Percentiles rank a stretch among this genome's conserved stretches.
phyloP scores from a whole-genome alignment of 1,140 invertebrate species.

The Drosophila varians region DNA sequence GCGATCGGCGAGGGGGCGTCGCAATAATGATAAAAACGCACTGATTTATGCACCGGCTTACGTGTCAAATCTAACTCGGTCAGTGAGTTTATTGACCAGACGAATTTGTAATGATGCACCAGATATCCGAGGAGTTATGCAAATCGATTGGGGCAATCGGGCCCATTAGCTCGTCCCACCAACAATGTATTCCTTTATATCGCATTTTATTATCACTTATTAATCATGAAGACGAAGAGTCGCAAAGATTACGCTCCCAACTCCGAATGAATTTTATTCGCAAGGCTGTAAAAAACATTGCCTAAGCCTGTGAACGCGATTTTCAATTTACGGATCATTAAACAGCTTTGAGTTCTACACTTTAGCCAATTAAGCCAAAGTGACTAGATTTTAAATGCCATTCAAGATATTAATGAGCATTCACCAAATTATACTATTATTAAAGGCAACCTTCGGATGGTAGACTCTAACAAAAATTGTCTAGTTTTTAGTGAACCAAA shows the following conservation, averaged over 20 bases:
- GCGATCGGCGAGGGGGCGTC: constrained; percentile 73
- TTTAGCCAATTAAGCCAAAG: constrained; percentile 33
- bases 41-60: constrained; percentile 1
- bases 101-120: constrained; percentile 51
- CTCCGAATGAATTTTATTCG: not conserved
- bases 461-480: not conserved
- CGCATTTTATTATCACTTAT: constrained; percentile 27
- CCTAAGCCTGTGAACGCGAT: constrained; percentile 19
- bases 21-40: not conserved
- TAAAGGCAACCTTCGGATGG: constrained; percentile 25
- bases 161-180: constrained; percentile 33
- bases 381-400: constrained; percentile 34
- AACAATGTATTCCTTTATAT: constrained; percentile 33
- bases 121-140: constrained; percentile 35
- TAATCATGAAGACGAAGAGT: constrained; percentile 9
- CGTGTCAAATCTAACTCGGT: constrained; percentile 64
- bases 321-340: constrained; percentile 46
- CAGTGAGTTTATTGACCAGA: constrained; percentile 79
- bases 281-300: not conserved
- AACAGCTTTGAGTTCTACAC: constrained; percentile 30
- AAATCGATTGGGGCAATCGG: constrained; percentile 62
- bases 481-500: not conserved
- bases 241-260: not conserved
- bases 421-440: constrained; percentile 20
- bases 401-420: constrained; percentile 23